Evolutionary conservation across 2,888 invertebrate species (phyloP), one percentile per base, ranked within the genome.

Genomic region (Rhabditoides inermis): DNA sequence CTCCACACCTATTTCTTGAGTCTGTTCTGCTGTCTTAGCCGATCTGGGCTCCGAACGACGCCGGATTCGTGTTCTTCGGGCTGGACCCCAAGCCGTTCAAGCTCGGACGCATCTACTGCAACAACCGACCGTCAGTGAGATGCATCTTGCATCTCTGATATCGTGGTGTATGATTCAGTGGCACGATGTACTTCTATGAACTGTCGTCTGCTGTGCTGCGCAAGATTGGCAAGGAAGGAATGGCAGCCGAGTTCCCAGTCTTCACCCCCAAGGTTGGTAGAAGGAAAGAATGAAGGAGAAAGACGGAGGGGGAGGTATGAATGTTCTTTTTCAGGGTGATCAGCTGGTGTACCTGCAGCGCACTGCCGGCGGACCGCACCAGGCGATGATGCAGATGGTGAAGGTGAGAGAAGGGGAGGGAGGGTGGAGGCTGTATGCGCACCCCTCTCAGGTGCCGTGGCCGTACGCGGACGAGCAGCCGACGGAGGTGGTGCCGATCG

Each of bases 21-120:
- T 35, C n/a, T 39, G 15, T 39, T 7, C 39, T 15, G 7, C 26
- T 18, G 32, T 22, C 15, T 54, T 36, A 68, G 65, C 50, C 60
- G 1, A 59, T 61, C 20, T 75, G 73, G 72, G 60, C 70, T n/a
- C 73, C 74, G 10, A 55, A 63, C 28, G 73, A 74, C 53, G 56
- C 61, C 22, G 69, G 72, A 37, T 53, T 76, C n/a, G 61, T 74
- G 2, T 76, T 74, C 53, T 63, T 70, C 39, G 74, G 70, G 0
- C 27, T 76, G 25, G 55, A 69, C 20, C 53, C 49, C n/a, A 54
- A 60, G 23, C 62, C 68, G 2, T 64, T 65, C 51, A 59, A 67
- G 40, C 55, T 76, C 15, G 75, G 75, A 27, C 52, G 57, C 26
- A 66, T 72, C 36, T 66, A 57, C 53, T 76, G 75, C 50, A 63